Base-by-base conservation (phyloP, 2,113 vertebrate species). In the Microtus ochrogaster region DNA sequence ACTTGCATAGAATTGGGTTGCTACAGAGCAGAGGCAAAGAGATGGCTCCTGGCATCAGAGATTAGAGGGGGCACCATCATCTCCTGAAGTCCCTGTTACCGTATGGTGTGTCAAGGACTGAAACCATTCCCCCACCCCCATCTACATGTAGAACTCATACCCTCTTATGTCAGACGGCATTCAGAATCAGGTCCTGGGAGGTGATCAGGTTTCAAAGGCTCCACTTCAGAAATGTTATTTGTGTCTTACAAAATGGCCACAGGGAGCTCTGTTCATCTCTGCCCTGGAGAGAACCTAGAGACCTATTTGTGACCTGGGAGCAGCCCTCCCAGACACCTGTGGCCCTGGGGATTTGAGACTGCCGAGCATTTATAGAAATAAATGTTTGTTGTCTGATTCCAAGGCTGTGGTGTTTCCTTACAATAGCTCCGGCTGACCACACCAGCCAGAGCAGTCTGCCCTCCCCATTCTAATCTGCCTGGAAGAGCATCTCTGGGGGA, bases 41-140 rank as follows among this genome's bases (percentile, higher is more conserved):
- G 77, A 11, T 1, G 41, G 74, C 28, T 33, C 0, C 13, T 3
- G 77, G 33, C 19, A 4, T 17, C 3, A 21, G 7, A 5, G 52
- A 7, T 8, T 9, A 14, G 0, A 77, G 89, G 17, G 3, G 22
- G 5, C 30, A 13, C 52, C 55, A 7, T 33, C 26, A 1, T 44
- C 44, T 44, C 44, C 44, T 44, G 44, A 44, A 44, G 44, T 44
- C 44, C 44, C 44, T 47, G 47, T 47, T 47, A 9, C 44, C 36
- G 6, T 11, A 58, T 26, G 5, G 28, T 68, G 58, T 44, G 19
- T 52, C 0, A 3, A 9, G 47, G n/a, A 8, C 73, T 58, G 7
- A 41, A 41, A 2, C 5, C 10, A 7, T 0, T 30, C 14, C 36
- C 4, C n/a, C 9, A 55, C 3, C 12, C 14, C 3, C 22, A 26